Conservation (phyloP, 2,113 vertebrate genomes). For the Accipiter virgatus region DNA sequence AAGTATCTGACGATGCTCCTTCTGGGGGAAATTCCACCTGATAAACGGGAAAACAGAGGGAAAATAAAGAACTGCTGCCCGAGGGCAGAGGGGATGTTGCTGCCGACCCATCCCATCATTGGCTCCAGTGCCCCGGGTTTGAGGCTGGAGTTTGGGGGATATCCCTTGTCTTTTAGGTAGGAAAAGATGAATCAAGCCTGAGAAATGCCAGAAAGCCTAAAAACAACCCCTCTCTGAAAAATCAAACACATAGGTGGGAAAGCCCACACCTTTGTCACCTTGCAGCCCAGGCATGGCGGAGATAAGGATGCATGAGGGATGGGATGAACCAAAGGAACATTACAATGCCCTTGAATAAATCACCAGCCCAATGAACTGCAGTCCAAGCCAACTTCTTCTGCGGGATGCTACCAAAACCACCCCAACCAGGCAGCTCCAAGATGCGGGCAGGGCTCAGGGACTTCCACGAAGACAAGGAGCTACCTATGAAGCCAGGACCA, state of each 20-base stretch:
- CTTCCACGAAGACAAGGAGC: not conserved
- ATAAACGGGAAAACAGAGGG: not conserved
- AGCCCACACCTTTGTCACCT: not conserved
- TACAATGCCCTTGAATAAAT: not conserved
- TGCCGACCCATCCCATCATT: fast-evolving
- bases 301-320: not conserved
- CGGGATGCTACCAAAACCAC: not conserved
- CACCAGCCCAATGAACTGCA: not conserved
- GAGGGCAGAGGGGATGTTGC: not conserved
- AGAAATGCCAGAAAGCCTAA: not conserved
- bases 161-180: not conserved
- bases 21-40: not conserved
- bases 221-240: not conserved
- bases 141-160: not conserved
- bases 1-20: not conserved
- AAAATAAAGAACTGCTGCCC: not conserved
- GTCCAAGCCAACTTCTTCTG: not conserved
- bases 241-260: not conserved
- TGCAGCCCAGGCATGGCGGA: fast-evolving
- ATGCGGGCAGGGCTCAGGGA: not conserved
- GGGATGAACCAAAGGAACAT: not conserved
- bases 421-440: not conserved
- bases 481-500: not conserved
- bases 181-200: not conserved
- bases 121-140: fast-evolving